phyloP scores from a whole-genome alignment of 2,113 vertebrate species.

The Bubo scandiacus region DNA sequence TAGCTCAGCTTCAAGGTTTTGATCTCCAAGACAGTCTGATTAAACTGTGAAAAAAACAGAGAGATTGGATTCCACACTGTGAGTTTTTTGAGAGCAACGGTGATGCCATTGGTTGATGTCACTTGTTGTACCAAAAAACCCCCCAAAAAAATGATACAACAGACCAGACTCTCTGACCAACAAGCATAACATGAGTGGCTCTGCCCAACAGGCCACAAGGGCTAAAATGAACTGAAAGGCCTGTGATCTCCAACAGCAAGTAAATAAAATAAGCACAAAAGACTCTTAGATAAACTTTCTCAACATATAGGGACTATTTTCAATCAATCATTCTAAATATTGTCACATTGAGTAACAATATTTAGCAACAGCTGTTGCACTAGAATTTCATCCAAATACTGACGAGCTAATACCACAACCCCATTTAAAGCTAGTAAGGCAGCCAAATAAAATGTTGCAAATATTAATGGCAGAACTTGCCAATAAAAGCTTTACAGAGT shows the following conservation, averaged over 20 bases:
- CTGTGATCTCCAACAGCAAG: background rate
- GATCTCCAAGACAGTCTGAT: background rate
- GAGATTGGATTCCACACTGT: background rate
- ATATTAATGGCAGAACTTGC: background rate
- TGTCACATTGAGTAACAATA: background rate
- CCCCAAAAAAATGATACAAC: background rate
- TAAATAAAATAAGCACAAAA: background rate
- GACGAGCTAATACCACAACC: background rate
- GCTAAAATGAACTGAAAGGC: background rate
- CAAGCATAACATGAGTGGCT: background rate
- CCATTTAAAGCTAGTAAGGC: background rate
- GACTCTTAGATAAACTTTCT: background rate
- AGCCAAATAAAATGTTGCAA: background rate
- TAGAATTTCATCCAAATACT: background rate
- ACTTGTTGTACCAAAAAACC: background rate
- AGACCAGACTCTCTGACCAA: background rate
- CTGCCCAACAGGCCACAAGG: background rate
- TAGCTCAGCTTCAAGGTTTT: background rate
- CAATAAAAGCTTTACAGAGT: background rate
- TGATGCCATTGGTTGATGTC: background rate
- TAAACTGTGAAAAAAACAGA: background rate
- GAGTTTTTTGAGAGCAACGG: background rate
- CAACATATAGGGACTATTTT: background rate
- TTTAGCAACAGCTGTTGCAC: conserved; percentile 6
- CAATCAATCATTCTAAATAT: background rate